Percentiles rank a stretch among this genome's conserved stretches.
These are phyloP conservation scores for Drosophila kambysellisi DNA, from an alignment of 2,888 invertebrate genomes.

Conservation along the genomic window DNA sequence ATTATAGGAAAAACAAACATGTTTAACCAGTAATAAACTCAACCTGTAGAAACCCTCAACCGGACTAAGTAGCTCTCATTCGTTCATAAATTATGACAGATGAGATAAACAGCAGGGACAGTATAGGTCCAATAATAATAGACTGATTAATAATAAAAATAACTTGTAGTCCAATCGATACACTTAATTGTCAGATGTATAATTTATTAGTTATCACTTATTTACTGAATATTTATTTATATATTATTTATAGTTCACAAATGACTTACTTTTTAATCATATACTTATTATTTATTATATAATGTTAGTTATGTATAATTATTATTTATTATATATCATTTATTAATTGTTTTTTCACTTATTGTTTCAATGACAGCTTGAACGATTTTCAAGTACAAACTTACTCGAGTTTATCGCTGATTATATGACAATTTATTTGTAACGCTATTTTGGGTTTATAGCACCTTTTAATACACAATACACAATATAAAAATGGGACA, in stretches of 20 bases:
- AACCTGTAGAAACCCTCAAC: too few species aligned
- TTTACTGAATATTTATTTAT: neutral
- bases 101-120: too few species aligned
- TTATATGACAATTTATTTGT: constrained; percentile 53
- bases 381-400: neutral
- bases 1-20: too few species aligned
- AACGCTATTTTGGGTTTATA: constrained; percentile 23
- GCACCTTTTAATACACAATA: constrained; percentile 4
- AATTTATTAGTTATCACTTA: neutral
- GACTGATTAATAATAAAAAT: neutral
- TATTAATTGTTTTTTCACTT: neutral
- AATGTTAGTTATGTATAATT: neutral
- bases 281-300: neutral
- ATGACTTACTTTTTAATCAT: neutral
- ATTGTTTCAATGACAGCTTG: neutral
- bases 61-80: too few species aligned
- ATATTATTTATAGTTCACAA: neutral
- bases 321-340: neutral
- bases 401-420: constrained; percentile 8
- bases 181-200: neutral
- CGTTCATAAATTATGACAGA: too few species aligned
- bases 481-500: constrained; percentile 19
- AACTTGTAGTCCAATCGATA: neutral
- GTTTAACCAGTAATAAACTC: too few species aligned
- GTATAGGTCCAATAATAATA: neutral